These are phyloP conservation scores for Lagodon rhomboides DNA, from an alignment of 2,797 vertebrate genomes.

Conservation along the genomic window DNA sequence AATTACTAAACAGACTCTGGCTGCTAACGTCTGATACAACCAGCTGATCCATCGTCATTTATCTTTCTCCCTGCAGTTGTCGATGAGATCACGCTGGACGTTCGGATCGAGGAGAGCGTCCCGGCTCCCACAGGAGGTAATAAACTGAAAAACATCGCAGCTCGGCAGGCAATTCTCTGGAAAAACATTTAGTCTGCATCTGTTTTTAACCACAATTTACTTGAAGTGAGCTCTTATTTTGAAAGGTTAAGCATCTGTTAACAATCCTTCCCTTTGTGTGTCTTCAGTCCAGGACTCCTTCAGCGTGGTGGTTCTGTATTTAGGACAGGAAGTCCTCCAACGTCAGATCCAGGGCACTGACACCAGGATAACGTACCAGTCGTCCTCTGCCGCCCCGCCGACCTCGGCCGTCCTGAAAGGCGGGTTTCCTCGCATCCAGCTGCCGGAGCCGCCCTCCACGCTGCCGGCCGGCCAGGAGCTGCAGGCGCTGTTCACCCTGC, in stretches of 20 bases:
- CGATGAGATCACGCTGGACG: constrained; percentile 81
- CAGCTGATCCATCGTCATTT: neutral
- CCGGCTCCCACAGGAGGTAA: constrained; percentile 62
- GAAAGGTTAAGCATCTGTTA: neutral
- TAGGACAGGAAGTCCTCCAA: constrained; percentile 80
- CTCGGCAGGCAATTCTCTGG: neutral
- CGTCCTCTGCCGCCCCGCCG: constrained; percentile 70
- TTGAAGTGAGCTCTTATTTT: neutral
- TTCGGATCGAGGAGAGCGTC: constrained; percentile 81
- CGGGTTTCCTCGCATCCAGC: constrained; percentile 75
- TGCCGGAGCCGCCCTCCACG: constrained; percentile 80
- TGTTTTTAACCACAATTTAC: neutral
- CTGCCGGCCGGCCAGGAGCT: constrained; percentile 71
- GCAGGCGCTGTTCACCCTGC: constrained; percentile 78
- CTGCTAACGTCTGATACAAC: neutral
- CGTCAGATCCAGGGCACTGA: constrained; percentile 81
- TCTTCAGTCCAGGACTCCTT: constrained; percentile 84
- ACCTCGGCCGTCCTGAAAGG: constrained; percentile 24
- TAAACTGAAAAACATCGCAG: neutral
- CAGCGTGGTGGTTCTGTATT: constrained; percentile 83
- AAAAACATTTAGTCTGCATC: neutral
- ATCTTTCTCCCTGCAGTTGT: constrained; percentile 49
- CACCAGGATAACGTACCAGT: constrained; percentile 77
- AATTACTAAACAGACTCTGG: neutral
- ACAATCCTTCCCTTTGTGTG: rapidly evolving